Evolutionary conservation across 2,797 vertebrate species (phyloP).

Genomic region (Graptemys geographica): DNA sequence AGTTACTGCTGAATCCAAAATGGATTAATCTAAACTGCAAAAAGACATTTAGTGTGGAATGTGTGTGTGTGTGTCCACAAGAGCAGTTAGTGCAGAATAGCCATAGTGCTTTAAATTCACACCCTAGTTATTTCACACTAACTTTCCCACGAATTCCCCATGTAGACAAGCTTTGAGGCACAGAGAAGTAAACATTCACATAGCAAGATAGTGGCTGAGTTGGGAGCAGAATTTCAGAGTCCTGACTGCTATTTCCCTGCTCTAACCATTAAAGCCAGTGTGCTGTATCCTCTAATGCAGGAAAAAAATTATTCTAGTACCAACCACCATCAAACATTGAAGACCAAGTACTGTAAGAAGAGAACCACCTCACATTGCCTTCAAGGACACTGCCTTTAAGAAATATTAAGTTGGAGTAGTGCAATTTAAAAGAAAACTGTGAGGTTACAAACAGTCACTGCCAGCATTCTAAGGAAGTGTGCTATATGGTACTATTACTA

Average conservation of each 20-base stretch:
- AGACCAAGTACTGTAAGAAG: not conserved
- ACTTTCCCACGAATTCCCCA: not conserved
- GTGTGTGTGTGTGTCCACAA: not conserved
- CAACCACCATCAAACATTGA: not conserved
- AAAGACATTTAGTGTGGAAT: not conserved
- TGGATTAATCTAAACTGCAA: not conserved
- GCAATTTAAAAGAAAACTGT: not conserved
- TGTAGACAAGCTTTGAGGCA: not conserved
- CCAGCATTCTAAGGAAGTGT: not conserved
- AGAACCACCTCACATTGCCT: not conserved
- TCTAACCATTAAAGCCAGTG: slow-evolving; percentile 4
- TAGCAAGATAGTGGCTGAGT: not conserved
- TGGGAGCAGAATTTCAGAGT: not conserved
- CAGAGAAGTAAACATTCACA: not conserved
- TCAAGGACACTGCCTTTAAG: not conserved
- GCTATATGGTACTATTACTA: not conserved
- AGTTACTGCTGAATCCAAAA: not conserved
- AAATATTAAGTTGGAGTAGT: not conserved
- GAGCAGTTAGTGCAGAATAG: not conserved
- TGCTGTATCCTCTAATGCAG: not conserved
- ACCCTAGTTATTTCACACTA: not conserved
- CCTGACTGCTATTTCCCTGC: not conserved
- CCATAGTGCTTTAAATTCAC: not conserved
- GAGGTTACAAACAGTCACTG: not conserved
- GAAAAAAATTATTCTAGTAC: slow-evolving; percentile 19